phyloP scores from a whole-genome alignment of 2,113 vertebrate genomes.

The Thunnus thynnus region DNA sequence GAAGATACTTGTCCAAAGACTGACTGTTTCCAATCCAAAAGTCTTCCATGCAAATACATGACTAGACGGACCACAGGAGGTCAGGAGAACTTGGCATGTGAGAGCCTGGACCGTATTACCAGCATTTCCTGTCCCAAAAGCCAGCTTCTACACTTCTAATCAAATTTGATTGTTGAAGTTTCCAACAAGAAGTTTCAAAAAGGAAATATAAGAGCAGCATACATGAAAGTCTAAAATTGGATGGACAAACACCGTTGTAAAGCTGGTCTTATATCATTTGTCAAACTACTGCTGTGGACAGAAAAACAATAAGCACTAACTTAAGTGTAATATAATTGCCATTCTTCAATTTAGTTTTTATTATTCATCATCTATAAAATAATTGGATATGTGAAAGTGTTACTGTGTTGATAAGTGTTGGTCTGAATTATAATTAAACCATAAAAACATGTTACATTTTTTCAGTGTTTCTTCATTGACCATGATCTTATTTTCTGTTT shows the following conservation, averaged over 20 bases:
- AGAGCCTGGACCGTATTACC: no score
- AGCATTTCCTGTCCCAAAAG: no score
- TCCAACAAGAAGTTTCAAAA: no score
- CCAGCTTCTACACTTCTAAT: no score
- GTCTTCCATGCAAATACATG: background rate
- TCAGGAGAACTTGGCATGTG: no score
- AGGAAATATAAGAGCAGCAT: no score
- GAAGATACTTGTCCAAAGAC: background rate
- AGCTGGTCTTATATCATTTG: no score
- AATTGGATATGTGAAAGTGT: background rate
- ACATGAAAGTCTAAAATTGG: no score
- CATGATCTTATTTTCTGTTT: background rate
- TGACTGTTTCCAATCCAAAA: background rate
- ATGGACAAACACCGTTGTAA: no score
- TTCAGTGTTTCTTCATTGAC: background rate
- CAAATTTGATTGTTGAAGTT: no score
- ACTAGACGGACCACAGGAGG: background rate
- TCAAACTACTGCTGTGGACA: no score
- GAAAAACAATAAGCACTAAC: background rate
- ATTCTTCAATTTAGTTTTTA: background rate
- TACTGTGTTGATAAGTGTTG: background rate
- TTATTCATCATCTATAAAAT: background rate
- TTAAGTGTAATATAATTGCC: background rate
- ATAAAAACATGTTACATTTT: background rate
- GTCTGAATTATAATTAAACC: background rate